Evolutionary conservation across 2,888 invertebrate genomes (phyloP), one percentile per base, ranked within the genome.

Genomic region (Mesoligia furuncula): DNA sequence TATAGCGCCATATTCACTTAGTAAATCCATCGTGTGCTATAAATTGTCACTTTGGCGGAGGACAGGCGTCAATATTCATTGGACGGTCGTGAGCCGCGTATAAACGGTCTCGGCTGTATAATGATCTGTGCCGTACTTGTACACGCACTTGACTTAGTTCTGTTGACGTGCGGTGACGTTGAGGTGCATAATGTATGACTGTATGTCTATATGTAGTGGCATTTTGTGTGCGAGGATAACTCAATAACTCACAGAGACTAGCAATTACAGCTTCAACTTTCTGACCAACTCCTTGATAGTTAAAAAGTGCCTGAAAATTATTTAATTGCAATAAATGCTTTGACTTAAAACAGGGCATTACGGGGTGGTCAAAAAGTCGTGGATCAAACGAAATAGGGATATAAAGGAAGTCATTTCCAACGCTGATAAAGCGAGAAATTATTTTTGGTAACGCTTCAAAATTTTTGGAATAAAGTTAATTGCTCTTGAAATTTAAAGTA

Each of bases 31-130:
- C 91, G 91, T 92, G 91, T 88, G 61, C 85, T 65, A 84, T 88
- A 88, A 89, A 90, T 90, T 90, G 90, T 90, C 91, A 89, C 87
- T 86, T 88, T 90, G 90, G 31, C 72, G 72, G 79, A 87, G 89
- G 87, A 82, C 79, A 81, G 68, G 86, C 87, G 92, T 92, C 92
- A 90, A 89, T 90, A 89, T 85, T 85, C 81, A 89, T 88, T 72
- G 87, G 75, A 42, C 48, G 45, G 70, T 91, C 90, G 91, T 93
- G 92, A 90, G 84, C 31, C 31, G 85, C 54, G 74, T 77, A 73
- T 84, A 77, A 80, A 77, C 45, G 71, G n/a, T 48, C 54, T 39
- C 65, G 57, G 51, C 74, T 73, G 93, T 89, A 93, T 93, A 92
- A 86, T 90, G 84, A 92, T 91, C 36, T 68, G 59, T 70, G 79